Conservation (phyloP, 2,113 vertebrate species). For the Microtus oregoni region DNA sequence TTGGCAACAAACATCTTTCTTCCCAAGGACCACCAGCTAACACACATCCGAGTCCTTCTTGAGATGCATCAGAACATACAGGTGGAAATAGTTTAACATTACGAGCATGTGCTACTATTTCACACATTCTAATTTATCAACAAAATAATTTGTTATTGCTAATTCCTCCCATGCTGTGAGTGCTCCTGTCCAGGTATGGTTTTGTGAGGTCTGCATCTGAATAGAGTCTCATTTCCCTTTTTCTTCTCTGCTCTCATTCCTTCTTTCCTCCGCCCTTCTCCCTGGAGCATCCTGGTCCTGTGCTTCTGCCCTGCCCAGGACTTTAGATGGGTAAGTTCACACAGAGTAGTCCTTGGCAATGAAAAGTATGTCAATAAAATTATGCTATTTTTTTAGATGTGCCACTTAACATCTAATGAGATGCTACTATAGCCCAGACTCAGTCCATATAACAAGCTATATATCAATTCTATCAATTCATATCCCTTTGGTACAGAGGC, state of each 20-base stretch:
- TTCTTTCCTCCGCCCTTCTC: neutral
- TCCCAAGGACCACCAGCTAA: neutral
- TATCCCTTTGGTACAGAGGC: neutral
- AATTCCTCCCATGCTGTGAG: neutral
- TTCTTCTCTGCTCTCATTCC: neutral
- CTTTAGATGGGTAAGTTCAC: neutral
- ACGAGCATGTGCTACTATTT: neutral
- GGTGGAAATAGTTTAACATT: neutral
- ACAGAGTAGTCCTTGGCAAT: neutral
- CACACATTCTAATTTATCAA: neutral
- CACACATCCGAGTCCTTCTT: neutral
- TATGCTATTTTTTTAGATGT: neutral
- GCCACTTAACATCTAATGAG: slow-evolving; percentile 6
- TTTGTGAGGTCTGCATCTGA: neutral
- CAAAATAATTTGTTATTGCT: neutral
- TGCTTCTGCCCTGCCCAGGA: neutral
- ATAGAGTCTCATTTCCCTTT: neutral
- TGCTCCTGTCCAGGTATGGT: neutral
- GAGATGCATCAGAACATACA: neutral
- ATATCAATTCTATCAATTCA: neutral
- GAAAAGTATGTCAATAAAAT: neutral
- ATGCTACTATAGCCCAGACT: neutral
- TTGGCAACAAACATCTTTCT: neutral
- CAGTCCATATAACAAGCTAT: neutral
- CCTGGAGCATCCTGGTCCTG: too few species aligned